Evolutionary conservation across 2,888 invertebrate genomes (phyloP).

Genomic region (Drosophila multiciliata): DNA sequence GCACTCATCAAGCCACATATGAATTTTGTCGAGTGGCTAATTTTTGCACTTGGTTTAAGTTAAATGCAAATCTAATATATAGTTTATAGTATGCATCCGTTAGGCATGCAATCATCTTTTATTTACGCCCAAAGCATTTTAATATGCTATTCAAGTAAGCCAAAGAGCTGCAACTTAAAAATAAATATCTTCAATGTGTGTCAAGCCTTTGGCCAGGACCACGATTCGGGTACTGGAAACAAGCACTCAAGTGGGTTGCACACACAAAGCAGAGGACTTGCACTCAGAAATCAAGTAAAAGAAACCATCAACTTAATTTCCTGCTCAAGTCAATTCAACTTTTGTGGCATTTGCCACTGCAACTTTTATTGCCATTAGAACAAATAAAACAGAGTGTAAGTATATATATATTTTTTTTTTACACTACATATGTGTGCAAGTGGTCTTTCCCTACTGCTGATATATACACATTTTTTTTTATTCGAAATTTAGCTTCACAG

Average conservation of each 20-base stretch:
- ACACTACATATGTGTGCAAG: not conserved
- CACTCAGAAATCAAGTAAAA: conserved; percentile 38
- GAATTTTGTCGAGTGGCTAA: not conserved
- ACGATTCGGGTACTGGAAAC: conserved; percentile 26
- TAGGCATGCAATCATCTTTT: conserved; percentile 28
- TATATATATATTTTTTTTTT: not conserved
- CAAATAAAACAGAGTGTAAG: conserved; percentile 50
- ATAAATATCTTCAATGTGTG: conserved; percentile 49
- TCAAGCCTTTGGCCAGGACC: conserved; percentile 17
- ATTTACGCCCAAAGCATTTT: conserved; percentile 54
- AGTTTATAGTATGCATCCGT: not conserved
- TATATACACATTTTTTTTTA: conserved; percentile 4
- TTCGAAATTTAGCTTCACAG: conserved; percentile 16
- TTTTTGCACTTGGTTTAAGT: not conserved
- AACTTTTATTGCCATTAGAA: conserved; percentile 76
- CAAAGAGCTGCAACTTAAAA: conserved; percentile 47
- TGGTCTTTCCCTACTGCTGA: not conserved
- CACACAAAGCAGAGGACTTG: conserved; percentile 34
- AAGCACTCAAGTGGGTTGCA: conserved; percentile 38
- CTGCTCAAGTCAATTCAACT: conserved; percentile 76
- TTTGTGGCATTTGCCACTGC: conserved; percentile 69
- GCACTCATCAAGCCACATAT: not conserved
- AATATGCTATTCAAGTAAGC: conserved; percentile 59
- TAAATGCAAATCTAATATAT: not conserved
- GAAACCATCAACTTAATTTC: conserved; percentile 78